Conservation (phyloP, 2,797 vertebrate species). For the Naso thynnoides region DNA sequence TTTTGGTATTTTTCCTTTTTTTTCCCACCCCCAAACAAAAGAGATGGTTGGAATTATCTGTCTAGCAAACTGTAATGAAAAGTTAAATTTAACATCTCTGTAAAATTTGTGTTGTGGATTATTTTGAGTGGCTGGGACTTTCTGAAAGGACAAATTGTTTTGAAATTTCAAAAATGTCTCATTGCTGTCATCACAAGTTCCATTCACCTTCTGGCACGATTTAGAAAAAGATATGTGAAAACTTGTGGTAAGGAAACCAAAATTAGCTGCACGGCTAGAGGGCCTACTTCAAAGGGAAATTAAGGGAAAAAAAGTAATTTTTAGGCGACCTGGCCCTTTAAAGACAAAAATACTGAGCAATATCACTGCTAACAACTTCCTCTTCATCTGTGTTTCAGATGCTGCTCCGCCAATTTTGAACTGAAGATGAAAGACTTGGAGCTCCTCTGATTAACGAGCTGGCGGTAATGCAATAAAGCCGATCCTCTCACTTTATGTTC, state of each 20-base stretch:
- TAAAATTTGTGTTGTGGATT: not conserved
- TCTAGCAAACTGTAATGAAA: not conserved
- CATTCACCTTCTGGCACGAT: not conserved
- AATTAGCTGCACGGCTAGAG: not conserved
- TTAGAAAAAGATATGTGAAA: not conserved
- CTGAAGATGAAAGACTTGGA: slow-evolving; percentile 45
- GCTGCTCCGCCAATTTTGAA: slow-evolving; percentile 30
- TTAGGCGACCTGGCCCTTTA: not conserved
- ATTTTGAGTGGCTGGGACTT: not conserved
- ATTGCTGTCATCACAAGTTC: not conserved
- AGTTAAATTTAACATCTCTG: not conserved
- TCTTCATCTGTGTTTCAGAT: slow-evolving; percentile 74
- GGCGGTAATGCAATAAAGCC: slow-evolving; percentile 51
- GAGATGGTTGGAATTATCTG: not conserved
- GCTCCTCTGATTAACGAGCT: slow-evolving; percentile 37
- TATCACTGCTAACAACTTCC: slow-evolving; percentile 35
- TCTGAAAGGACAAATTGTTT: not conserved
- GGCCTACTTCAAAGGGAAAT: not conserved
- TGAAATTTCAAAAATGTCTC: slow-evolving; percentile 10
- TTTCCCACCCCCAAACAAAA: not conserved
- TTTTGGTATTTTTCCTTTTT: not conserved
- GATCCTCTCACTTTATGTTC: slow-evolving; percentile 33
- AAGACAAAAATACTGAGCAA: not conserved
- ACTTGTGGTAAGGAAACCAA: slow-evolving; percentile 1
- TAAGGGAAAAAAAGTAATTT: not conserved